phyloP scores from a whole-genome alignment of 2,888 invertebrate species.

The Zaprionus lineosus region DNA sequence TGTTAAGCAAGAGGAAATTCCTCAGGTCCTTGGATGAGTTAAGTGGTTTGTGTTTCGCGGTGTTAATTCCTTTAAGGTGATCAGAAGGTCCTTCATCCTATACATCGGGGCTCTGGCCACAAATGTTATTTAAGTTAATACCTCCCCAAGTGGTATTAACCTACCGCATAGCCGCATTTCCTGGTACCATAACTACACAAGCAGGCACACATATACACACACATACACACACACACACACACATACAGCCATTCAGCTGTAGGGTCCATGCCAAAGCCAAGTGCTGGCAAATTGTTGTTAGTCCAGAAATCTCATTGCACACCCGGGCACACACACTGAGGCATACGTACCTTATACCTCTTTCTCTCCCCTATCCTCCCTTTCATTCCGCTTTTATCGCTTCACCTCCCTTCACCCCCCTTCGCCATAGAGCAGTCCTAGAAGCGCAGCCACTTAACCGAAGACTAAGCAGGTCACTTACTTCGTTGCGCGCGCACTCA shows the following conservation, averaged over 20 bases:
- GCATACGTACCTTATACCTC: neutral
- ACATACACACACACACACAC: constrained; percentile 4
- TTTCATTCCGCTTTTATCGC: neutral
- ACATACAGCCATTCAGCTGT: constrained; percentile 33
- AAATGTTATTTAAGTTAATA: constrained; percentile 39
- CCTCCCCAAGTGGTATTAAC: constrained; percentile 29
- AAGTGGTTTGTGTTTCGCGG: too few species aligned
- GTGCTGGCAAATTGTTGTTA: constrained; percentile 54
- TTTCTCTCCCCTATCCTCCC: neutral
- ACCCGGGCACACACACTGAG: constrained; percentile 9
- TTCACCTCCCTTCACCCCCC: too few species aligned
- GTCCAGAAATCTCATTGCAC: constrained; percentile 55
- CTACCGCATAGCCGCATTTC: constrained; percentile 18
- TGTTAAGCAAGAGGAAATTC: too few species aligned
- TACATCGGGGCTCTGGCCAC: constrained; percentile 9
- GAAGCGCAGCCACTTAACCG: constrained; percentile 63
- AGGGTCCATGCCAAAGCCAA: constrained; percentile 38
- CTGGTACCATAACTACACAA: constrained; percentile 1
- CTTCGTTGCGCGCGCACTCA: constrained; percentile 68
- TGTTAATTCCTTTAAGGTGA: constrained; percentile 1
- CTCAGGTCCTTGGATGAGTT: too few species aligned
- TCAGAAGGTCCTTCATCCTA: constrained; percentile 12
- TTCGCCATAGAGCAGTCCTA: too few species aligned
- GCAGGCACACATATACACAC: constrained; percentile 25
- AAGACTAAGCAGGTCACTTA: constrained; percentile 71